Evolutionary conservation across 2,797 vertebrate genomes (phyloP).

Genomic region (Typhlichthys eigenmanni): DNA sequence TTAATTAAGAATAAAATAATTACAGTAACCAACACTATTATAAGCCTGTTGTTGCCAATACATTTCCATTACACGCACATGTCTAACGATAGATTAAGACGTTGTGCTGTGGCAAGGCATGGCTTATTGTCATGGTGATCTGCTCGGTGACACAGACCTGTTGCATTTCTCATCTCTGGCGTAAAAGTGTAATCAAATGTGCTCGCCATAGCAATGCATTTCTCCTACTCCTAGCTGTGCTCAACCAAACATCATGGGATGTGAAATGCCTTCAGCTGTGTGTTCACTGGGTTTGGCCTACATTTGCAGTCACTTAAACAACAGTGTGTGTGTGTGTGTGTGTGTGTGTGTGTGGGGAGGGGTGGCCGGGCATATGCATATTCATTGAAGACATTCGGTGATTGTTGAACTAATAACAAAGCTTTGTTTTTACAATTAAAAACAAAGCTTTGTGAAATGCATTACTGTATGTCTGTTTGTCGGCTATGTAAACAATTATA

Average conservation of each 20-base stretch:
- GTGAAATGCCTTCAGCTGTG: conserved; percentile 50
- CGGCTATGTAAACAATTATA: no score
- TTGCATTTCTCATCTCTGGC: conserved; percentile 49
- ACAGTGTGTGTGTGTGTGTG: conserved; percentile 1
- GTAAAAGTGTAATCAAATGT: conserved; percentile 20
- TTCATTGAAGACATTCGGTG: not conserved
- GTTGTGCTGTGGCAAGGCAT: not conserved
- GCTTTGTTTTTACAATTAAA: no score
- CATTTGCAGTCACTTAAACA: conserved; percentile 14
- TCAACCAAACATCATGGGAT: conserved; percentile 39
- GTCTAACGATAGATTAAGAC: conserved; percentile 19
- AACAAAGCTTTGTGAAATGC: no score
- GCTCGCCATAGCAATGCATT: conserved; percentile 29
- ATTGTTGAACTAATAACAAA: no score
- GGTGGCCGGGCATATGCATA: conserved; percentile 1
- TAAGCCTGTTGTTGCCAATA: no score
- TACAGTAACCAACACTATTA: no score
- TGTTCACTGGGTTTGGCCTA: conserved; percentile 34
- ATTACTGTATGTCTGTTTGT: no score
- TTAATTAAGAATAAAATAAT: no score
- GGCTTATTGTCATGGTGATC: conserved; percentile 23
- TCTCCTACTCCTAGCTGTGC: conserved; percentile 25
- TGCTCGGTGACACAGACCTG: conserved; percentile 38
- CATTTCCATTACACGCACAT: no score
- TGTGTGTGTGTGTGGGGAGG: no score